Conservation (phyloP, 2,113 vertebrate genomes). For the Seriola quinqueradiata region DNA sequence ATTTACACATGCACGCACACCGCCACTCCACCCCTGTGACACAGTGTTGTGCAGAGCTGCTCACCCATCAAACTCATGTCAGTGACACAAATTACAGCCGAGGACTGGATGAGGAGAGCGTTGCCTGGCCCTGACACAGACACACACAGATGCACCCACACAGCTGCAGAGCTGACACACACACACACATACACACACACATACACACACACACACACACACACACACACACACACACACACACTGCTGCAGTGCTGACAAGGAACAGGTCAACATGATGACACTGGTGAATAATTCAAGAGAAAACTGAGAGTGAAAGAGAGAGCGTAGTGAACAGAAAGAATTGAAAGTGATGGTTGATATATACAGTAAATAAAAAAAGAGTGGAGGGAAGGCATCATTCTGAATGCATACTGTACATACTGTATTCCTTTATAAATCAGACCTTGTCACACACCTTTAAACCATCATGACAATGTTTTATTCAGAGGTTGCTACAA, state of each 20-base stretch:
- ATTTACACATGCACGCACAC: constrained; percentile 28
- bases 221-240: constrained; percentile 50
- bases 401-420: constrained; percentile 36
- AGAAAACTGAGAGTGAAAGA: constrained; percentile 73
- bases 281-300: constrained; percentile 87
- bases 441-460: constrained; percentile 50
- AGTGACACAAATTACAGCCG: constrained; percentile 86
- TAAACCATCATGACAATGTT: constrained; percentile 34
- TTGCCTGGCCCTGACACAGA: constrained; percentile 73
- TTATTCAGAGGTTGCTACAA: constrained; percentile 36
- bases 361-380: constrained; percentile 74
- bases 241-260: constrained; percentile 79
- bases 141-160: constrained; percentile 53
- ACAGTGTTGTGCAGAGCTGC: constrained; percentile 77
- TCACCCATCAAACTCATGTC: constrained; percentile 86
- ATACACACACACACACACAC: constrained; percentile 54
- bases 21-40: constrained; percentile 73
- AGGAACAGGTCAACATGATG: constrained; percentile 86
- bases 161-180: constrained; percentile 15
- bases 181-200: constrained; percentile 22
- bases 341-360: constrained; percentile 68
- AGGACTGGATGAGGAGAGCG: constrained; percentile 81
- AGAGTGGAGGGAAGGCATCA: constrained; percentile 35
- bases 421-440: constrained; percentile 56
- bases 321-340: constrained; percentile 56